Conservation (phyloP, 2,888 invertebrate genomes). For the Catocala fraxini region DNA sequence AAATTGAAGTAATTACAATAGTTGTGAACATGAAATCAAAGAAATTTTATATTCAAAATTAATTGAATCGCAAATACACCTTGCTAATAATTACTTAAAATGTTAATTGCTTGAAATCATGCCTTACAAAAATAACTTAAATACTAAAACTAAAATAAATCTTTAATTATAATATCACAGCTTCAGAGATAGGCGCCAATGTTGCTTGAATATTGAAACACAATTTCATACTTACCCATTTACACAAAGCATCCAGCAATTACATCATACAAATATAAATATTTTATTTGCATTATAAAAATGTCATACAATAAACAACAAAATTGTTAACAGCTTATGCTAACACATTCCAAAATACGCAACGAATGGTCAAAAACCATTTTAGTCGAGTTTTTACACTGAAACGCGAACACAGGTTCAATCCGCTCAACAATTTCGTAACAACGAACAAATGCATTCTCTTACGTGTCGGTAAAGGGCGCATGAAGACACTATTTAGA, state of each 20-base stretch:
- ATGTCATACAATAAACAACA: slow-evolving; percentile 36
- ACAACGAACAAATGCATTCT: slow-evolving; percentile 60
- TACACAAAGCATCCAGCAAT: slow-evolving; percentile 12
- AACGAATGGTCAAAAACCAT: slow-evolving; percentile 16
- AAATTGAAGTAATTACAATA: too few species aligned
- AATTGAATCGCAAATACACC: too few species aligned
- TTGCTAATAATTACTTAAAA: too few species aligned
- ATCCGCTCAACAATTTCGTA: slow-evolving; percentile 77
- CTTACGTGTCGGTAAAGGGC: slow-evolving; percentile 61
- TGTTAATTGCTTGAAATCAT: slow-evolving; percentile 21
- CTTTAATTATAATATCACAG: slow-evolving; percentile 8
- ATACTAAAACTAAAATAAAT: neutral
- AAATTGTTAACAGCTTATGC: slow-evolving; percentile 41
- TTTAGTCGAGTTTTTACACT: slow-evolving; percentile 47
- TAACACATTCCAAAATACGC: slow-evolving; percentile 39
- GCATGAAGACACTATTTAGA: slow-evolving; percentile 77
- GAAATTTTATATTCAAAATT: too few species aligned
- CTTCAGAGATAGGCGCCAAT: slow-evolving; percentile 3
- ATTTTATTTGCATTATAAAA: slow-evolving; percentile 28
- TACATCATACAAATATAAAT: slow-evolving; percentile 14
- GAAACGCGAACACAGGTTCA: slow-evolving; percentile 71
- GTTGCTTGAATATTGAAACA: slow-evolving; percentile 1
- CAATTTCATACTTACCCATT: slow-evolving; percentile 35
- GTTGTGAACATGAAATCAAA: too few species aligned
- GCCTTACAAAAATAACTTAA: slow-evolving; percentile 21